Evolutionary conservation across 2,888 invertebrate genomes (phyloP).

Genomic region (Glomeris marginata): DNA sequence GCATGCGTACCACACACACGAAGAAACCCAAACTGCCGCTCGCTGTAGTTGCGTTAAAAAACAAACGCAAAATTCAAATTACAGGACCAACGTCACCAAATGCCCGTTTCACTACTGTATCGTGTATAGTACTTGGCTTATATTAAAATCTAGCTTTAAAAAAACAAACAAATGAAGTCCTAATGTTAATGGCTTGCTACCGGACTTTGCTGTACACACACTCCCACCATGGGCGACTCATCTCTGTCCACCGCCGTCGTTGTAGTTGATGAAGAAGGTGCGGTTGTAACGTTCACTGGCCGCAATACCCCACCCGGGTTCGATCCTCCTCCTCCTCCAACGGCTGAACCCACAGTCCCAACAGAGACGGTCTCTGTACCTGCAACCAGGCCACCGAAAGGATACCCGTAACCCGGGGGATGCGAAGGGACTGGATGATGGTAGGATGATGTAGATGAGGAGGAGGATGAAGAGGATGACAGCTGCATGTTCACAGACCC

Average conservation of each 20-base stretch:
- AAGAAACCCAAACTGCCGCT: no score
- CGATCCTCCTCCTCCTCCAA: slow-evolving; percentile 14
- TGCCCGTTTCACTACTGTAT: no score
- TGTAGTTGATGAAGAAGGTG: background rate
- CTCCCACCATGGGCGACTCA: slow-evolving; percentile 71
- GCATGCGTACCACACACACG: no score
- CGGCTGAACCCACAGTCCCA: slow-evolving; percentile 18
- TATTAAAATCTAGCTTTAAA: no score
- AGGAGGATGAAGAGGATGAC: slow-evolving; percentile 11
- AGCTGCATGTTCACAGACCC: slow-evolving; percentile 32
- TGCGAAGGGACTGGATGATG: slow-evolving; percentile 3
- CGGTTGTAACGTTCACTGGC: no score
- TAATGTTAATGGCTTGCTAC: slow-evolving; percentile 63
- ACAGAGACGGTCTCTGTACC: slow-evolving; percentile 17
- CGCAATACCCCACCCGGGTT: slow-evolving; percentile 4
- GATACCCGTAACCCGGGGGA: background rate
- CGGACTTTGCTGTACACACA: slow-evolving; percentile 81
- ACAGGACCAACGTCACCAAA: no score
- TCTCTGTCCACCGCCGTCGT: slow-evolving; percentile 37
- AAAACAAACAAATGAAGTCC: background rate
- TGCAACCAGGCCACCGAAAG: slow-evolving; percentile 16
- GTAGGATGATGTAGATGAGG: slow-evolving; percentile 7
- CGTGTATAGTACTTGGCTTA: no score
- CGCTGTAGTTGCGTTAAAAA: no score
- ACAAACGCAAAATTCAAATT: no score